Evolutionary conservation across 2,888 invertebrate genomes (phyloP).

Genomic region (Odiellus spinosus): DNA sequence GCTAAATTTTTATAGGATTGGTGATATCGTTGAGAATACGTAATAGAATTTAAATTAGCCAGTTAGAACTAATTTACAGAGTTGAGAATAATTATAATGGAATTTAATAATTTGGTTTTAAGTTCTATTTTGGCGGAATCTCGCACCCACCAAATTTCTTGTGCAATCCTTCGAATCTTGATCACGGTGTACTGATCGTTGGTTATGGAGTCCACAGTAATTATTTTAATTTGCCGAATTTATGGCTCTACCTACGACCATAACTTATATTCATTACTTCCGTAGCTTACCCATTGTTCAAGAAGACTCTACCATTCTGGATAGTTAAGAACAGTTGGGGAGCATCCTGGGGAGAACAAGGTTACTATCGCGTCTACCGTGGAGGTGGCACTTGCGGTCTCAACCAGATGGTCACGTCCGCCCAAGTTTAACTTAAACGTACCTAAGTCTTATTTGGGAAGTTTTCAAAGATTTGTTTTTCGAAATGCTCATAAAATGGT

Average conservation of each 20-base stretch:
- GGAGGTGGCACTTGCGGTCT: slow-evolving; percentile 92
- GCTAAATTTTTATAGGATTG: too few relatives aligned
- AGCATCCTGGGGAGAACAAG: slow-evolving; percentile 70
- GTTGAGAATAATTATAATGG: too few relatives aligned
- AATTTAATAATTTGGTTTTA: too few relatives aligned
- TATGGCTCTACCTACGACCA: neutral
- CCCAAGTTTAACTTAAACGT: slow-evolving; percentile 26
- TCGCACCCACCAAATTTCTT: slow-evolving; percentile 78
- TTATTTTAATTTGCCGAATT: neutral
- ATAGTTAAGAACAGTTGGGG: slow-evolving; percentile 94
- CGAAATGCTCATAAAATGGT: too few relatives aligned
- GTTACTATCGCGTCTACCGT: slow-evolving; percentile 82
- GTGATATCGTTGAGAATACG: too few relatives aligned
- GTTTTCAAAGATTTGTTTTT: too few relatives aligned
- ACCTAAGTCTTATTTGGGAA: too few relatives aligned
- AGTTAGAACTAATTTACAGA: too few relatives aligned
- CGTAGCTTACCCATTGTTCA: slow-evolving; percentile 39
- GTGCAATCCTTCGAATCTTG: slow-evolving; percentile 56
- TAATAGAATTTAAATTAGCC: too few relatives aligned
- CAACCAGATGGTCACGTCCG: slow-evolving; percentile 75
- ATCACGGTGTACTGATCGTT: slow-evolving; percentile 91
- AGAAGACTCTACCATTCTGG: slow-evolving; percentile 74
- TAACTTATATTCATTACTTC: slow-evolving; percentile 1
- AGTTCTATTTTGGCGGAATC: slow-evolving; percentile 81
- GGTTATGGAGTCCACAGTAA: slow-evolving; percentile 61